A percentile compares a stretch with the other conserved stretches of the same genome.
Conservation (phyloP, 2,113 vertebrate species). For the Anguilla rostrata region DNA sequence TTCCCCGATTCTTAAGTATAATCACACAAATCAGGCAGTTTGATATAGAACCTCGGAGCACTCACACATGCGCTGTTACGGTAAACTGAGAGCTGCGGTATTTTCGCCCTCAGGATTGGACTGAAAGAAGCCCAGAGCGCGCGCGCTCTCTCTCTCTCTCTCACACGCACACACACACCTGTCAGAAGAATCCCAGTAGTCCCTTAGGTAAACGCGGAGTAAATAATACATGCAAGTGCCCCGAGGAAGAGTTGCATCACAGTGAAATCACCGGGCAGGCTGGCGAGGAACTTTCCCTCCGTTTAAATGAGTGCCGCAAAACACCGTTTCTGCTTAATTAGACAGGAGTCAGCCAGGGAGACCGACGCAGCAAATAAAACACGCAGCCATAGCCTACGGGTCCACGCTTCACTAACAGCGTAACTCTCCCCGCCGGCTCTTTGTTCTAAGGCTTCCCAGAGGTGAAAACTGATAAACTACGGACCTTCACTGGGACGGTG, state of each 20-base stretch:
- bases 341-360: not conserved
- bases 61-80: not conserved
- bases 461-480: not conserved
- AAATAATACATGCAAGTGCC: slow-evolving; percentile 24
- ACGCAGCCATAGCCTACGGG: too few relatives aligned
- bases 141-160: not conserved
- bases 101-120: not conserved
- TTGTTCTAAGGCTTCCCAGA: not conserved
- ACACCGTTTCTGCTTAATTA: slow-evolving; percentile 11
- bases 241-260: not conserved
- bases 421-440: not conserved
- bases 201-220: slow-evolving; percentile 18
- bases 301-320: not conserved
- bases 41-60: not conserved
- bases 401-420: not conserved
- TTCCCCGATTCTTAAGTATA: not conserved
- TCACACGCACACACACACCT: not conserved
- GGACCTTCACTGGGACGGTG: not conserved
- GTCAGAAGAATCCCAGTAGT: slow-evolving; percentile 2
- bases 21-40: not conserved
- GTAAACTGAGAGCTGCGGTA: not conserved
- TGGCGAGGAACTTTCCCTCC: not conserved
- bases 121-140: not conserved
- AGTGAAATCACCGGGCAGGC: slow-evolving; percentile 3
- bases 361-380: not conserved